Conservation (phyloP, 2,888 invertebrate species). For the Harpagoxenus sublaevis region DNA sequence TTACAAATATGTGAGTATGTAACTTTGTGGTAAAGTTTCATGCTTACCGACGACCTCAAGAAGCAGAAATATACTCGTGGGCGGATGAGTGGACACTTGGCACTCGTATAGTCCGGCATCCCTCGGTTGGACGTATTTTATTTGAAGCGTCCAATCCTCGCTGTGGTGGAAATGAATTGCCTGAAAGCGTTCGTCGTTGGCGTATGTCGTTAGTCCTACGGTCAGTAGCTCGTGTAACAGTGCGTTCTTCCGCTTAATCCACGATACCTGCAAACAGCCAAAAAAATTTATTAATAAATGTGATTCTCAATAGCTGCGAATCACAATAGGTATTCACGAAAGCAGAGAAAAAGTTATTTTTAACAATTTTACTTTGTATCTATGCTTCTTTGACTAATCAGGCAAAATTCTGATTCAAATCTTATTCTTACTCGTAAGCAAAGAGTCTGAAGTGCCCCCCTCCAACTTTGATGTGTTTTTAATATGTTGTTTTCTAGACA, state of each 20-base stretch:
- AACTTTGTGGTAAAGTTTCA: constrained; percentile 55
- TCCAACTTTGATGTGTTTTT: too few species aligned
- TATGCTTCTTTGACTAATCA: not conserved
- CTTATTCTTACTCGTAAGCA: too few species aligned
- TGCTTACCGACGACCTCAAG: constrained; percentile 95
- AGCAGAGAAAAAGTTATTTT: not conserved
- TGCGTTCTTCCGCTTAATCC: constrained; percentile 93
- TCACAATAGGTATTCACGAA: constrained; percentile 26
- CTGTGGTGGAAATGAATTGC: constrained; percentile 95
- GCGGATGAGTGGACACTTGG: constrained; percentile 96
- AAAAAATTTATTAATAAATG: constrained; percentile 56
- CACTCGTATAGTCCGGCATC: constrained; percentile 96
- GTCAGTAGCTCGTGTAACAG: constrained; percentile 90
- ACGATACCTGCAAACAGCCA: constrained; percentile 90
- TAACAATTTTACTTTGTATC: constrained; percentile 3
- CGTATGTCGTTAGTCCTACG: constrained; percentile 95
- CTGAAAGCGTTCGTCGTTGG: constrained; percentile 95
- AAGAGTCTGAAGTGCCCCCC: too few species aligned
- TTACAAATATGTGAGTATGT: not conserved
- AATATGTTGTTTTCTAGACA: too few species aligned
- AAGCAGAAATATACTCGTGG: constrained; percentile 94
- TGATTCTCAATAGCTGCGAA: constrained; percentile 20
- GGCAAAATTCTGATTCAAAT: not conserved
- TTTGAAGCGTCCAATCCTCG: constrained; percentile 97
- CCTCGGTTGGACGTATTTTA: constrained; percentile 94